Evolutionary conservation across 2,888 invertebrate species (phyloP).

Genomic region (Cephus sareptanus): DNA sequence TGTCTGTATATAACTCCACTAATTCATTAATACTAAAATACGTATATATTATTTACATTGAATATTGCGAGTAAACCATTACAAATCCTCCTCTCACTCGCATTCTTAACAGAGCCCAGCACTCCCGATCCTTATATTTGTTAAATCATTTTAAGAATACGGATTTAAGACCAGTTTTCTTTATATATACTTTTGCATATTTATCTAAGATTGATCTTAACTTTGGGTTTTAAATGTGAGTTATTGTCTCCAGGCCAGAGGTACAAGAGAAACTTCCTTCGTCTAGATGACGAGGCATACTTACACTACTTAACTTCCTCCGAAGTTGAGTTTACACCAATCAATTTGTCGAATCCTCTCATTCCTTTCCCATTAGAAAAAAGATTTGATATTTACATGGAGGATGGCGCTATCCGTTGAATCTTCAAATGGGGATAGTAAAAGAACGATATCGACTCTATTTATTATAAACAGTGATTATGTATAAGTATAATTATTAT

Average conservation of each 20-base stretch:
- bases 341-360: slow-evolving; percentile 12
- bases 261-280: no score
- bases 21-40: slow-evolving; percentile 56
- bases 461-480: slow-evolving; percentile 17
- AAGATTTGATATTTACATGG: slow-evolving; percentile 15
- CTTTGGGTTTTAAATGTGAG: no score
- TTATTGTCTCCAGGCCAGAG: no score
- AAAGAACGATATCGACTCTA: slow-evolving; percentile 16
- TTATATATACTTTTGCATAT: no score
- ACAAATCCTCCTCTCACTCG: background rate
- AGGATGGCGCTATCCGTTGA: slow-evolving; percentile 10
- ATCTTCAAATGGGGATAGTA: slow-evolving; percentile 14
- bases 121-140: background rate
- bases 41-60: slow-evolving; percentile 53
- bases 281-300: no score
- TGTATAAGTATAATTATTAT: slow-evolving; percentile 17
- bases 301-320: no score
- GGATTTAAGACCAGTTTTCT: background rate
- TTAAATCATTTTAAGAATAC: background rate
- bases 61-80: slow-evolving; percentile 45
- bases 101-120: background rate
- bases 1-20: slow-evolving; percentile 62
- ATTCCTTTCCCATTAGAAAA: slow-evolving; percentile 11
- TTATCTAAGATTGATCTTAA: no score
- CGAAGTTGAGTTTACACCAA: slow-evolving; percentile 6